Evolutionary conservation across 2,888 invertebrate genomes (phyloP).

Genomic region (Pycnomerus fuliginosus): DNA sequence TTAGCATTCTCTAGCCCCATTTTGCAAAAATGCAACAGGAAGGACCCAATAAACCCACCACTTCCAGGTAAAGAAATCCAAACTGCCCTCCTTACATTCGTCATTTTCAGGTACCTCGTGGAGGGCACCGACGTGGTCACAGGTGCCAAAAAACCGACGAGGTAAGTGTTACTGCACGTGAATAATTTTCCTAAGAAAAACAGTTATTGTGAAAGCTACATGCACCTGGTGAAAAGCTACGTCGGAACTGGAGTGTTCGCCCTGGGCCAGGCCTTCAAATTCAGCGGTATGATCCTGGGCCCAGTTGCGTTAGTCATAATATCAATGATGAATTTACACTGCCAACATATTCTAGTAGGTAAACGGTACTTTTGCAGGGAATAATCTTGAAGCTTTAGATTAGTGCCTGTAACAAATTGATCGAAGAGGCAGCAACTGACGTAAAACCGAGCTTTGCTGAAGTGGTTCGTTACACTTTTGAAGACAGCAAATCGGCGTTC

Average conservation of each 20-base stretch:
- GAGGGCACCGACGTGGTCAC: not conserved
- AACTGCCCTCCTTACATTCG: too few species aligned
- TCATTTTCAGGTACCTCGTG: not conserved
- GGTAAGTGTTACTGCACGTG: constrained; percentile 21
- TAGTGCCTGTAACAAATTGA: constrained; percentile 4
- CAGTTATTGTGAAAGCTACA: constrained; percentile 79
- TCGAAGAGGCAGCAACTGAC: constrained; percentile 1
- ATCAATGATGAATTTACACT: constrained; percentile 80
- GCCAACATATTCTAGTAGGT: constrained; percentile 81
- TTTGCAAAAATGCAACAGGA: too few species aligned
- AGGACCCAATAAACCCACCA: too few species aligned
- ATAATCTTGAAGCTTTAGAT: constrained; percentile 1
- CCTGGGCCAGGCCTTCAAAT: constrained; percentile 86
- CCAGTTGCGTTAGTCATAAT: constrained; percentile 71
- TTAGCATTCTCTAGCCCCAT: too few species aligned
- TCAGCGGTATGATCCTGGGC: constrained; percentile 80
- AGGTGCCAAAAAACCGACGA: constrained; percentile 6
- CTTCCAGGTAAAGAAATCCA: too few species aligned
- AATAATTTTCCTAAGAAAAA: too few species aligned
- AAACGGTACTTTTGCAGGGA: constrained; percentile 6
- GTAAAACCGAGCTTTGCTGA: constrained; percentile 5
- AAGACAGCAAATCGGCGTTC: not conserved
- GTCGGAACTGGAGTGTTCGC: constrained; percentile 91
- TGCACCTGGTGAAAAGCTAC: constrained; percentile 88
- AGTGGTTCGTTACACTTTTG: constrained; percentile 8